Evolutionary conservation across 1,140 invertebrate species (phyloP), one percentile per base, ranked within the genome.

Genomic region (Trigoniulus corallinus): DNA sequence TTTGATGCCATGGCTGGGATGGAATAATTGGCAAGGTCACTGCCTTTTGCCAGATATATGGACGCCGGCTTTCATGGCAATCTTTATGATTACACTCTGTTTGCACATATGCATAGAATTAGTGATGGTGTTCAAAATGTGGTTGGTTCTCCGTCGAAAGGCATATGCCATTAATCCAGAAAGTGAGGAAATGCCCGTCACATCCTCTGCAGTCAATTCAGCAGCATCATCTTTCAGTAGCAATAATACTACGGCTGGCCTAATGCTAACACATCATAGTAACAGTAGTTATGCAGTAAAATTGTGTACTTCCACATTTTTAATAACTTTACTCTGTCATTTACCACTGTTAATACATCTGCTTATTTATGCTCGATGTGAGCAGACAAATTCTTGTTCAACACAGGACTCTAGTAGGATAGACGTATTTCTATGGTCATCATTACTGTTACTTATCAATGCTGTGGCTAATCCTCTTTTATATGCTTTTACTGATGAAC

Each of bases 21-120:
- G 56, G 56, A 56, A 58, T 46, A 41, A 47, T 18, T 58, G 56
- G 56, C 47, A 54, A 27, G 53, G 43, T 7, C 29, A 51, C 12
- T 58, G 56, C 42, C 54, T 53, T n/a, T 44, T 58, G 3, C 56
- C 56, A 13, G 56, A 55, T 13, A 45, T 56, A 13, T 58, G 56
- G 56, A 54, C 56, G n/a, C 37, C 51, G 20, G 47, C 54, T 20
- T 58, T 58, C 50, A 56, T 51, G 2, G 52, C 56, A 20, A 48
- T 58, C 25, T 40, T 58, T 22, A 53, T 50, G 1, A 50, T 53
- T 22, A 20, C 54, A 22, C 50, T 56, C 20, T 48, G 52, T 13
- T 45, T 50, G 45, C 57, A 58, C 29, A 29, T 56, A 22, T 50
- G 50, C 13, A 49, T 45, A 3, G 48, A 46, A 2, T 34, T 51